phyloP scores from a whole-genome alignment of 1,140 invertebrate genomes.

The Drosophila carrolli region DNA sequence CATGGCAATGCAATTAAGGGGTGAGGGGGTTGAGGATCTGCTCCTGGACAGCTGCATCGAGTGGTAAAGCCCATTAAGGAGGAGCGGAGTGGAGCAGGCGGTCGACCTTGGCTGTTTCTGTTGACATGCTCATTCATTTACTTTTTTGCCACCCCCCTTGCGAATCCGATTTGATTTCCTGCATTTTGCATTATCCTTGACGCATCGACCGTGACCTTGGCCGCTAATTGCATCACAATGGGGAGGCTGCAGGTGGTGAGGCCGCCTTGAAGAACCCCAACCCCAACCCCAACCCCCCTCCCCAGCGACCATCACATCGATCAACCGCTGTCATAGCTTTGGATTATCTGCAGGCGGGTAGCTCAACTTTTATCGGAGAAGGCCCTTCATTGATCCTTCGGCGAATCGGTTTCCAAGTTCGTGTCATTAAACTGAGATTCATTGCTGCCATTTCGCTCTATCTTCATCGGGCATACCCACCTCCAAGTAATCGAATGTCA shows the following conservation, averaged over 20 bases:
- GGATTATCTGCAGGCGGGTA: background rate
- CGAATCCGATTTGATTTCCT: slow-evolving; percentile 54
- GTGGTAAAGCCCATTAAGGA: background rate
- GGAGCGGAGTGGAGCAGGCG: background rate
- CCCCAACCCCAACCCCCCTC: too few species aligned
- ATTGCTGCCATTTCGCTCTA: background rate
- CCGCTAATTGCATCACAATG: slow-evolving; percentile 69
- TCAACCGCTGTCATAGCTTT: slow-evolving; percentile 11
- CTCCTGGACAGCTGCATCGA: too few species aligned
- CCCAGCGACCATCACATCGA: slow-evolving; percentile 3
- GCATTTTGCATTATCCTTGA: slow-evolving; percentile 50
- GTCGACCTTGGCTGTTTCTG: slow-evolving; percentile 18
- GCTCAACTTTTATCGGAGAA: too few species aligned
- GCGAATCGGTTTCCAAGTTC: background rate
- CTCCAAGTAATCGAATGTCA: background rate
- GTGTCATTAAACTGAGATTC: slow-evolving; percentile 3
- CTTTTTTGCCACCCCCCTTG: slow-evolving; percentile 10
- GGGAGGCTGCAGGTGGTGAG: slow-evolving; percentile 1
- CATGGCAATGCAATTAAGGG: slow-evolving; percentile 25
- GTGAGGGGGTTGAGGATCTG: too few species aligned
- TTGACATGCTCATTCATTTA: slow-evolving; percentile 60
- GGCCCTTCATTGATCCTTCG: slow-evolving; percentile 1
- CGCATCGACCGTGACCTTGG: slow-evolving; percentile 17
- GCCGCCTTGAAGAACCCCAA: background rate
- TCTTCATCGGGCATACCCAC: background rate